Evolutionary conservation across 2,797 vertebrate genomes (phyloP).

Genomic region (Capromys pilorides): DNA sequence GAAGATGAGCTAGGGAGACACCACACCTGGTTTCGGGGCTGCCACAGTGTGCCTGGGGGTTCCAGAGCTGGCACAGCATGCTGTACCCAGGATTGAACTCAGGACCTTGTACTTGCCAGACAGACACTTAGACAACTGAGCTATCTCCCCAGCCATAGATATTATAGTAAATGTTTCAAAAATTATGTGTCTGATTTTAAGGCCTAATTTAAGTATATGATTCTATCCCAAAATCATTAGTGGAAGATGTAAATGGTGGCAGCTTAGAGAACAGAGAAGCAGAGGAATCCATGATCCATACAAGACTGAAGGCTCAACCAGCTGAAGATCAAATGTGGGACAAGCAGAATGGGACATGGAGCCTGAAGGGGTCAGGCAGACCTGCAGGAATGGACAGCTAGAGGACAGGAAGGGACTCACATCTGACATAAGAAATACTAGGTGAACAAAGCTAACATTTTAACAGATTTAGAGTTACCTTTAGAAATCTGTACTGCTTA

Average conservation of each 20-base stretch:
- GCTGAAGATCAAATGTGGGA: neutral
- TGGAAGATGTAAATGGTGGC: neutral
- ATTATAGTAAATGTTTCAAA: constrained; percentile 10
- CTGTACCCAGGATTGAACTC: too few relatives aligned
- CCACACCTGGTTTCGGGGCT: too few relatives aligned
- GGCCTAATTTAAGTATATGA: neutral
- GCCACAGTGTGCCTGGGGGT: too few relatives aligned
- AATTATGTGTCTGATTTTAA: neutral
- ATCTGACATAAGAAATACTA: neutral
- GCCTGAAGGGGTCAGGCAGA: neutral
- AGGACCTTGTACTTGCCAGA: too few relatives aligned
- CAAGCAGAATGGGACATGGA: too few relatives aligned
- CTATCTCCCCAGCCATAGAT: too few relatives aligned
- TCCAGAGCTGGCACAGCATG: too few relatives aligned
- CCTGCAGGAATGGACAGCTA: neutral
- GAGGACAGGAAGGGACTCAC: neutral
- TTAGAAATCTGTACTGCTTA: neutral
- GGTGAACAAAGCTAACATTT: neutral
- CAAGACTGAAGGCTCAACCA: neutral
- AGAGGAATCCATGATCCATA: neutral
- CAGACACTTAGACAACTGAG: too few relatives aligned
- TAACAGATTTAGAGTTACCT: neutral
- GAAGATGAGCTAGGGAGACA: neutral
- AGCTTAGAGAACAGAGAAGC: neutral
- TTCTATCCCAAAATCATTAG: neutral